A percentile compares a stretch with the other conserved stretches of the same genome.
Evolutionary conservation across 2,888 invertebrate species (phyloP).

Genomic region (Scaptomyza cyrtandrae): DNA sequence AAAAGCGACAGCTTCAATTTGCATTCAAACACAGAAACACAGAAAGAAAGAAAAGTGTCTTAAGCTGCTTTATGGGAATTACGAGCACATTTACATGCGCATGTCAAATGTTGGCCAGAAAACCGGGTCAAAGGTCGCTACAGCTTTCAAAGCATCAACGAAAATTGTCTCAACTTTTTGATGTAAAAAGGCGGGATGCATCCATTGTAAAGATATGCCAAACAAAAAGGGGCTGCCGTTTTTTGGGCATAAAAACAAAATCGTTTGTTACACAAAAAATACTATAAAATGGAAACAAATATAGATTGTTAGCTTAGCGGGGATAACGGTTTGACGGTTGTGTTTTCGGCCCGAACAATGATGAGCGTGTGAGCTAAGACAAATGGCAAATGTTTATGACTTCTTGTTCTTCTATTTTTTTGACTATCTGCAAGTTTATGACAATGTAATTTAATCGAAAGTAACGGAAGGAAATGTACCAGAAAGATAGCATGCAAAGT

Average conservation of each 20-base stretch:
- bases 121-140: conserved; percentile 65
- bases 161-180: conserved; percentile 63
- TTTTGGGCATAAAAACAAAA: conserved; percentile 49
- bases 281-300: conserved; percentile 49
- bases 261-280: conserved; percentile 27
- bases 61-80: conserved; percentile 79
- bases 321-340: conserved; percentile 49
- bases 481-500: background rate
- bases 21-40: conserved; percentile 1
- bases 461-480: conserved; percentile 2
- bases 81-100: conserved; percentile 70
- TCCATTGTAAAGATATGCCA: conserved; percentile 51
- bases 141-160: conserved; percentile 70
- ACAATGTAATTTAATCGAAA: background rate
- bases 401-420: conserved; percentile 2
- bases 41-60: conserved; percentile 60
- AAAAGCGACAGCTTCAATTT: conserved; percentile 50
- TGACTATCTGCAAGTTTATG: background rate
- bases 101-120: conserved; percentile 66
- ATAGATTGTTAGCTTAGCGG: conserved; percentile 55
- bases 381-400: conserved; percentile 37
- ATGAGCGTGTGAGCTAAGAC: conserved; percentile 45
- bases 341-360: conserved; percentile 31
- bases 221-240: conserved; percentile 36
- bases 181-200: conserved; percentile 67